Base-by-base conservation (phyloP, 2,113 vertebrate species). In the Capricornis sumatraensis region DNA sequence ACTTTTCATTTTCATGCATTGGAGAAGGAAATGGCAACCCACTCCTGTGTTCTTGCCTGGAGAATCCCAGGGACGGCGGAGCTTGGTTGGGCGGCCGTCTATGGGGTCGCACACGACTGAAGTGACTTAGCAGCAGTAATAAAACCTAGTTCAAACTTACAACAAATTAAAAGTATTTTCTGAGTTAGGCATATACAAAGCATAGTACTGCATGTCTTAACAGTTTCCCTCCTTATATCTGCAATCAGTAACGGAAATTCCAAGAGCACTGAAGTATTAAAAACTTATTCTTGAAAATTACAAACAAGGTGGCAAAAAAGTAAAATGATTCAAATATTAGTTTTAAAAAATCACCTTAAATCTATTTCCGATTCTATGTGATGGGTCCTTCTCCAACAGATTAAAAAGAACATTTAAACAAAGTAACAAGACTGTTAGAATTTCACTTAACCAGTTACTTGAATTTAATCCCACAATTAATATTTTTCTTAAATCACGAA, bases 341-440 rank as follows among this genome's bases (percentile, higher is more conserved):
- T 83, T 97, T 62, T 5, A 57, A 97, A 94, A 87, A 93, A 87
- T 12, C 85, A 95, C 52, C 55, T 91, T 36, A 94, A 94, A 81
- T 67, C 47, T 87, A 53, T 52, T 95, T 93, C 53, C 82, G n/a
- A 95, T 89, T 43, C 16, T 36, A 47, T 60, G 86, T 21, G 43
- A 33, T 87, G 86, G 0, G 28, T 58, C 53, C 19, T 82, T 58
- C 57, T 95, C 88, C 64, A 19, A 94, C 47, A 97, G 43, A 98
- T 76, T 78, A 92, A 94, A 82, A 91, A 96, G 30, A 62, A 71
- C 8, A 90, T 62, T 86, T 52, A 92, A 45, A 47, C 62, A 92
- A 97, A 94, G 12, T 83, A 15, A 89, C n/a, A 79, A 88, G 53
- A 82, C 55, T 55, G 23, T 83, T 55, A 95, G 64, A 89, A 95